A percentile compares a stretch with the other conserved stretches of the same genome.
phyloP scores from a whole-genome alignment of 2,797 vertebrate species.

The Microctenopoma steveboyesi region DNA sequence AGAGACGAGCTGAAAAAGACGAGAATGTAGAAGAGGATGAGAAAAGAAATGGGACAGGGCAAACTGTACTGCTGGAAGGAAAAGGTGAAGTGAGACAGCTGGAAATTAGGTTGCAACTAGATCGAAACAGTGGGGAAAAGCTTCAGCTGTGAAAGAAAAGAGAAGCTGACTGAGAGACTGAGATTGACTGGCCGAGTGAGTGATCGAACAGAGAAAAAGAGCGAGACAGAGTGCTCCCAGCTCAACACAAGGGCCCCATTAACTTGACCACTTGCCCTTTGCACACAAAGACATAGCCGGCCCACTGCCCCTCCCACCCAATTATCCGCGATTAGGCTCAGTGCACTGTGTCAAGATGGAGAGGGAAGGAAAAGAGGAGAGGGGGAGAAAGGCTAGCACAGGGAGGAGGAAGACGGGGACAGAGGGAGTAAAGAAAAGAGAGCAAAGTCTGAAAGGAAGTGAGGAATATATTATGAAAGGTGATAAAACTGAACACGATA shows the following conservation, averaged over 20 bases:
- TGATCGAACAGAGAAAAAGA: conserved; percentile 77
- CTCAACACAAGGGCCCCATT: conserved; percentile 98
- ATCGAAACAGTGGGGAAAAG: conserved; percentile 69
- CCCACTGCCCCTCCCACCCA: conserved; percentile 99
- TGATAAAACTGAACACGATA: conserved; percentile 11
- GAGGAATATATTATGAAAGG: conserved; percentile 28
- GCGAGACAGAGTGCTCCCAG: conserved; percentile 84
- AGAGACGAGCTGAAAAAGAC: conserved; percentile 53
- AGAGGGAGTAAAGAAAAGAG: conserved; percentile 35
- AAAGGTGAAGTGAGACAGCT: conserved; percentile 55
- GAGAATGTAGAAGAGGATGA: conserved; percentile 42
- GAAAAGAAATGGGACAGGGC: conserved; percentile 48
- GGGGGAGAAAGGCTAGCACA: conserved; percentile 71
- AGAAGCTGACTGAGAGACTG: conserved; percentile 63
- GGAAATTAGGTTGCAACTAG: conserved; percentile 63
- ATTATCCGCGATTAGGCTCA: conserved; percentile 99
- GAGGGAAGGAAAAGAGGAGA: conserved; percentile 85
- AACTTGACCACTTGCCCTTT: conserved; percentile 99
- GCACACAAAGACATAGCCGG: conserved; percentile 97
- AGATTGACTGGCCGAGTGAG: conserved; percentile 75
- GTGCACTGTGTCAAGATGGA: conserved; percentile 99
- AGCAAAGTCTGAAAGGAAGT: conserved; percentile 27
- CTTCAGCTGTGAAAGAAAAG: conserved; percentile 62
- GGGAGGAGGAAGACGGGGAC: conserved; percentile 48
- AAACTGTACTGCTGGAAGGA: conserved; percentile 39